Evolutionary conservation across 2,113 vertebrate species (phyloP).

Genomic region (Perognathus longimembris): DNA sequence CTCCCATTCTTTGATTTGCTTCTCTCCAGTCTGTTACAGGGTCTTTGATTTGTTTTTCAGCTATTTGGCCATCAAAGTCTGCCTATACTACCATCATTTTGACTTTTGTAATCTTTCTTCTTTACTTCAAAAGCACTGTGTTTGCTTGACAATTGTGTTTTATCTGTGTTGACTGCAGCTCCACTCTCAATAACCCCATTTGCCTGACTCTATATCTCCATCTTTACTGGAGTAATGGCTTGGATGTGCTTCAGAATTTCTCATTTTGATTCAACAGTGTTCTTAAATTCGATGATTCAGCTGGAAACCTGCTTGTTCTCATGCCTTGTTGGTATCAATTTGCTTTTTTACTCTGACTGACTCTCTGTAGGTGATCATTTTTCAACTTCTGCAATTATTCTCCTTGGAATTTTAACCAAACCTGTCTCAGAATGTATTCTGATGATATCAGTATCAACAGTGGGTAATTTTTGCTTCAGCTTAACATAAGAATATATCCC

Average conservation of each 20-base stretch:
- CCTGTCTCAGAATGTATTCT: not conserved
- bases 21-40: constrained; percentile 94
- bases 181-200: constrained; percentile 88
- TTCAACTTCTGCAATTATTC: constrained; percentile 83
- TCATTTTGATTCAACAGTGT: constrained; percentile 92
- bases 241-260: constrained; percentile 89
- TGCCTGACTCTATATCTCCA: constrained; percentile 90
- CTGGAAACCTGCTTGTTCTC: constrained; percentile 90
- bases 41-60: constrained; percentile 91
- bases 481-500: not conserved
- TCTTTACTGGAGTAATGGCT: constrained; percentile 79
- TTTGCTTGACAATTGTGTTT: constrained; percentile 91
- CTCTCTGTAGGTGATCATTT: constrained; percentile 88
- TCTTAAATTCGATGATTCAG: constrained; percentile 92
- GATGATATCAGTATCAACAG: not conserved
- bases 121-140: constrained; percentile 93
- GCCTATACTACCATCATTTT: constrained; percentile 93
- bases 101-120: constrained; percentile 92
- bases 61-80: constrained; percentile 91
- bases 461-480: not conserved
- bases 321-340: constrained; percentile 89
- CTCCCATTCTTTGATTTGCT: constrained; percentile 92
- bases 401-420: not conserved
- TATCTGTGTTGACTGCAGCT: constrained; percentile 88
- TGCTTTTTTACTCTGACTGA: constrained; percentile 87